Conservation (phyloP, 2,888 invertebrate genomes). For the Idaea biselata region DNA sequence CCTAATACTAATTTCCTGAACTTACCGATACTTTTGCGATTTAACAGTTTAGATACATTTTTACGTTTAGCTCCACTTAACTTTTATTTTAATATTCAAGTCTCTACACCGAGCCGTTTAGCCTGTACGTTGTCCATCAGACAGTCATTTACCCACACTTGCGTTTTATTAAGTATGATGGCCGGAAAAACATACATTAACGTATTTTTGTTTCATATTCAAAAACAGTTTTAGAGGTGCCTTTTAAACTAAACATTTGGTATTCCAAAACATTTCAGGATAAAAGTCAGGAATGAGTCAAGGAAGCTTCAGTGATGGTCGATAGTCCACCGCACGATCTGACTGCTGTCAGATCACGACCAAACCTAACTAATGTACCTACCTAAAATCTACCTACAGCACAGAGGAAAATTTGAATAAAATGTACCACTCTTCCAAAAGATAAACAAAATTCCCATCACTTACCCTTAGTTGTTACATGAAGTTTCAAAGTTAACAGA, state of each 20-base stretch:
- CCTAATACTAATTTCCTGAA: too few relatives aligned
- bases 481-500: too few relatives aligned
- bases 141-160: too few relatives aligned
- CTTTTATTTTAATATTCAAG: too few relatives aligned
- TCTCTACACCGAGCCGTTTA: too few relatives aligned
- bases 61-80: too few relatives aligned
- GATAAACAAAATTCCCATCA: too few relatives aligned
- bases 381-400: neutral
- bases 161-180: neutral
- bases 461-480: too few relatives aligned
- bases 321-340: constrained; percentile 39
- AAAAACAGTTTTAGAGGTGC: neutral
- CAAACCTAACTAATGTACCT: constrained; percentile 3
- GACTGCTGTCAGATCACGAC: constrained; percentile 22
- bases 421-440: neutral
- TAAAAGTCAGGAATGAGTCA: constrained; percentile 41
- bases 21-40: too few relatives aligned
- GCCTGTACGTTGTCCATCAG: too few relatives aligned
- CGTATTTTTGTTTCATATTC: neutral
- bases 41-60: too few relatives aligned
- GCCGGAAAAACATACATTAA: neutral
- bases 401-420: neutral
- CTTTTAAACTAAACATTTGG: neutral
- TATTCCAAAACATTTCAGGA: constrained; percentile 30
- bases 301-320: constrained; percentile 47